These are phyloP conservation scores for Linepithema humile DNA, from an alignment of 1,140 invertebrate genomes.

Conservation along the genomic window DNA sequence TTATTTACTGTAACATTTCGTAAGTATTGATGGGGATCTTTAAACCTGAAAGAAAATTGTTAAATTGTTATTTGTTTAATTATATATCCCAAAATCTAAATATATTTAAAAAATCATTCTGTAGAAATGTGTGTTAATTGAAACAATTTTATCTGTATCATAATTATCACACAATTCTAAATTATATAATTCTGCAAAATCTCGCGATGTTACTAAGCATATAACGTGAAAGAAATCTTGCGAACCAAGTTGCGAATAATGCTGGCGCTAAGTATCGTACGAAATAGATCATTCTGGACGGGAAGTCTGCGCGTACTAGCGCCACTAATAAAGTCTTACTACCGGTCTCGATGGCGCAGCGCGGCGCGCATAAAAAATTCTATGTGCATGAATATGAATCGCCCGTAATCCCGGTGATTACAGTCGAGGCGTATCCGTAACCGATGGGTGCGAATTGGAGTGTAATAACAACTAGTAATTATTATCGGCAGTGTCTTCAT, in stretches of 20 bases:
- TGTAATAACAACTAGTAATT: constrained; percentile 72
- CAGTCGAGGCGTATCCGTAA: constrained; percentile 65
- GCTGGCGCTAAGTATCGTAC: constrained; percentile 20
- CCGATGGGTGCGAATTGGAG: constrained; percentile 69
- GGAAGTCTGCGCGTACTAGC: constrained; percentile 50
- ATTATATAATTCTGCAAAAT: too few relatives aligned
- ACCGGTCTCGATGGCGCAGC: background rate
- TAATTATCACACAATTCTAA: too few relatives aligned
- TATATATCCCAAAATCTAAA: too few relatives aligned
- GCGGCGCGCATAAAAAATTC: constrained; percentile 59
- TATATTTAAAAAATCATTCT: background rate
- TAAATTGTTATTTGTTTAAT: too few relatives aligned
- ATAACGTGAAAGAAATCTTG: background rate
- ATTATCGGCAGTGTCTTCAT: constrained; percentile 60
- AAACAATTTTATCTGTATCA: background rate
- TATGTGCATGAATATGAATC: constrained; percentile 66
- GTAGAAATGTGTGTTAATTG: background rate
- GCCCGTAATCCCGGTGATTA: constrained; percentile 60
- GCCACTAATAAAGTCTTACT: constrained; percentile 63
- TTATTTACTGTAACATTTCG: too few relatives aligned
- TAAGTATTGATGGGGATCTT: too few relatives aligned
- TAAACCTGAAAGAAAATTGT: too few relatives aligned
- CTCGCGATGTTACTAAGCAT: background rate
- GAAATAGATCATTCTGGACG: constrained; percentile 47
- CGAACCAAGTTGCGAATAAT: background rate